Base-by-base conservation (phyloP, 2,797 vertebrate genomes). In the Cottoperca gobio region DNA sequence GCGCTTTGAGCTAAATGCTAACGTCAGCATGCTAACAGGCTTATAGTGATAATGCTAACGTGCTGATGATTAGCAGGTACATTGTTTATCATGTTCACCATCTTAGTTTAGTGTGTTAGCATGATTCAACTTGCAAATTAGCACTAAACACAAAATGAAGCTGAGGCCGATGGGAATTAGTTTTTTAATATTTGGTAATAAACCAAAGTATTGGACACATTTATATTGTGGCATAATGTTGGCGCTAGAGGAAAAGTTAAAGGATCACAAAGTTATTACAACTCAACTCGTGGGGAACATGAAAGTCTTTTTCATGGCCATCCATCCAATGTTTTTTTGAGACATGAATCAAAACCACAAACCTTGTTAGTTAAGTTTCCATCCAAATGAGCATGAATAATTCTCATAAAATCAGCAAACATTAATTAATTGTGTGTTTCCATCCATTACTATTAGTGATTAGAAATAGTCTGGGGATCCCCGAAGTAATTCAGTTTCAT, bases 11-110 rank as follows among this genome's bases (percentile, higher is more conserved):
- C n/a, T n/a, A n/a, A n/a, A n/a, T n/a, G n/a, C n/a, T n/a, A n/a
- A 31, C 0, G 4, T 55, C 1, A 55, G n/a, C 3, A 0, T 19
- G 37, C 55, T 0, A 58, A 23, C 8, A 28, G 0, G 0, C 23
- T 42, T 19, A n/a, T 33, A 12, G 7, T 55, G 19, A 35, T n/a
- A 1, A 55, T 55, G 33, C 6, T 7, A 55, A 55, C 11, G 55
- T 21, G 31, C 10, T 55, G 53, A 21, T 35, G 3, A 35, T 33
- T 14, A 54, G 52, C 52, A 54, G 31, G 9, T 33, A 19, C n/a
- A n/a, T n/a, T n/a, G n/a, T n/a, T n/a, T n/a, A n/a, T n/a, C n/a
- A n/a, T n/a, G n/a, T n/a, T n/a, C n/a, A n/a, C n/a, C 19, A 48
- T 31, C 16, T 54, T 31, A 54, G 52, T 6, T n/a, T 19, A 31